Evolutionary conservation across 2,888 invertebrate species (phyloP), one percentile per base, ranked within the genome.

Genomic region (Athrips mouffetella): DNA sequence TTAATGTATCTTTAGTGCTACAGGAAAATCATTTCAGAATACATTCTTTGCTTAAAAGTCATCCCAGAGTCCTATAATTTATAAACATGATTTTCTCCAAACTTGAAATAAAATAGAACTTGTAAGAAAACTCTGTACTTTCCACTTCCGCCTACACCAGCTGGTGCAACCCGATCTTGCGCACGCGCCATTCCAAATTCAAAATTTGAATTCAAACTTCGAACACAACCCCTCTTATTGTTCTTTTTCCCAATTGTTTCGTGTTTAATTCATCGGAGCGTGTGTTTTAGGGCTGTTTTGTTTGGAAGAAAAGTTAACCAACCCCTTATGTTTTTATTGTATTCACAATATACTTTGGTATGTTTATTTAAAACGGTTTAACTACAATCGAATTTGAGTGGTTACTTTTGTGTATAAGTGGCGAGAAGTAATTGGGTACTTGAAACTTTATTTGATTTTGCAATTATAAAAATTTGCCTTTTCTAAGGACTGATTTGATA

Each of bases 151-250:
- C 57, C 55, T 53, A 50, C 49, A 52, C 62, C 67, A 68, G 65
- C 67, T 66, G 66, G 65, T 57, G 55, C 52, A 66, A 66, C 56
- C 51, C 55, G 63, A 70, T 59, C 62, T 55, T 54, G 66, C 65
- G 70, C 70, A 67, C 67, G 67, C 69, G 70, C 51, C 53, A 57
- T 55, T 60, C 62, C 53, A 60, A 63, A 62, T 62, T 63, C 60
- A 55, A 65, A 65, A 63, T 59, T 57, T 37, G 21, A 37, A 64
- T 65, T 62, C 65, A 60, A 64, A 66, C 54, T 58, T 57, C 51
- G 58, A 62, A 61, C 61, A 53, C 53, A 52, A 58, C 57, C 58
- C 60, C 53, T 51, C 50, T 37, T 49, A 64, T 67, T 67, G 65
- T 67, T 63, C 69, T 65, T 67, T 67, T 69, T 55, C 51, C 55